These are phyloP conservation scores for Drosophila colorata DNA, from an alignment of 2,888 invertebrate species.

Conservation along the genomic window DNA sequence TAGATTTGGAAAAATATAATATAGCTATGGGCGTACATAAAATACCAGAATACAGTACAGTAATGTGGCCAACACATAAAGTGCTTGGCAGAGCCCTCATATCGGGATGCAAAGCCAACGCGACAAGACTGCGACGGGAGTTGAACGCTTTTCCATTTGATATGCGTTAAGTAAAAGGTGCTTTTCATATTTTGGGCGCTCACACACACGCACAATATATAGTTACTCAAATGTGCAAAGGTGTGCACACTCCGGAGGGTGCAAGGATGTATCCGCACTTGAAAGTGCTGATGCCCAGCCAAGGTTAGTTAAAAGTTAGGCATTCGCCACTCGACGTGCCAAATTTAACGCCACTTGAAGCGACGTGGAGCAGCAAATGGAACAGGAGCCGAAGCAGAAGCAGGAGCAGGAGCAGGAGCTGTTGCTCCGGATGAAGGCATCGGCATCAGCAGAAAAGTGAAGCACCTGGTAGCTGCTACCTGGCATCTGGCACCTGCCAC, in stretches of 20 bases:
- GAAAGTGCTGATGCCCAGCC: slow-evolving; percentile 49
- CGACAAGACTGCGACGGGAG: slow-evolving; percentile 32
- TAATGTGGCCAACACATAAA: slow-evolving; percentile 20
- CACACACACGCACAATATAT: slow-evolving; percentile 18
- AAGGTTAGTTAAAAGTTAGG: slow-evolving; percentile 64
- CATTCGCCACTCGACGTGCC: slow-evolving; percentile 66
- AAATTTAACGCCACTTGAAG: slow-evolving; percentile 74
- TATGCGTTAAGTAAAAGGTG: slow-evolving; percentile 64
- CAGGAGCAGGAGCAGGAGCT: background rate
- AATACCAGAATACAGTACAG: background rate
- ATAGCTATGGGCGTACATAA: background rate
- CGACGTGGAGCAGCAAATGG: slow-evolving; percentile 4
- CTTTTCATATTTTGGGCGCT: slow-evolving; percentile 69
- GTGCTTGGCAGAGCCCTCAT: background rate
- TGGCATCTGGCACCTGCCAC: slow-evolving; percentile 16
- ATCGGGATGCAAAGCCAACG: slow-evolving; percentile 9
- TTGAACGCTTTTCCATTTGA: slow-evolving; percentile 59
- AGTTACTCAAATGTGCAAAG: background rate
- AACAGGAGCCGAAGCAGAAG: background rate
- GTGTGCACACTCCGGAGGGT: slow-evolving; percentile 3
- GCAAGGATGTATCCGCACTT: slow-evolving; percentile 23
- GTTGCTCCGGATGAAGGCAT: slow-evolving; percentile 4
- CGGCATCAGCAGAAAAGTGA: slow-evolving; percentile 10
- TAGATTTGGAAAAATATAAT: no score
- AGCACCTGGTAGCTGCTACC: slow-evolving; percentile 18